Base-by-base conservation (phyloP, 2,888 invertebrate genomes). In the Drosophila nr. fundita region DNA sequence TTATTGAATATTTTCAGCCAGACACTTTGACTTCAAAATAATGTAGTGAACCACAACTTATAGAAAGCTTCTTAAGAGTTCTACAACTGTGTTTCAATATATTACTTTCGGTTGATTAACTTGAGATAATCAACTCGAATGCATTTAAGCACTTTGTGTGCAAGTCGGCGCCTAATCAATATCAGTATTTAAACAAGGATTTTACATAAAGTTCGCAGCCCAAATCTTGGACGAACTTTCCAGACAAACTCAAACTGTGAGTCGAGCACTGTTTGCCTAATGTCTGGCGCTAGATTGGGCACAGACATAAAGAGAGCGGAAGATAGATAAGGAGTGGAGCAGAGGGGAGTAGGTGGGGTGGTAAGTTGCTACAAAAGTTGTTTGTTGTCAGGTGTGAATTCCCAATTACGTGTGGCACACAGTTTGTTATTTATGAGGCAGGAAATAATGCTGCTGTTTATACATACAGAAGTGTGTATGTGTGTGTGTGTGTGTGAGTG, bases 401-500 rank as follows among this genome's bases (percentile, higher is more conserved):
- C 40, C 54, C 65, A 70, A 68, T 78, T 78, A 66, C 40, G 59
- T 38, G 42, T 45, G 58, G 49, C 72, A 63, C 57, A 38, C 57
- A 59, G 72, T 49, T 45, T 53, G 50, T 74, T 62, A 74, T 78
- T 78, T 70, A 78, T 70, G 70, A 29, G 42, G 32, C 64, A 55
- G 64, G 42, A 62, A 55, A 45, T 45, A 27, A 49, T n/a, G 27
- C 21, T 54, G 10, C 24, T 34, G 24, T 24, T 13, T 40, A 24
- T 24, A 27, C 13, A 15, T 18, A 4, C 8, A 30, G 21, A 45
- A 4, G 15, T 24, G 38, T 54, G 62, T 24, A 24, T 30, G 21
- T 30, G 32, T 21, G 10, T 13, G 45, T 5, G 13, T 27, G 8
- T 40, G 34, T 54, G 34, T 21, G 24, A n/a, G 32, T 21, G 10